These are phyloP conservation scores for Linyphia triangularis DNA, from an alignment of 2,888 invertebrate genomes.

Conservation along the genomic window DNA sequence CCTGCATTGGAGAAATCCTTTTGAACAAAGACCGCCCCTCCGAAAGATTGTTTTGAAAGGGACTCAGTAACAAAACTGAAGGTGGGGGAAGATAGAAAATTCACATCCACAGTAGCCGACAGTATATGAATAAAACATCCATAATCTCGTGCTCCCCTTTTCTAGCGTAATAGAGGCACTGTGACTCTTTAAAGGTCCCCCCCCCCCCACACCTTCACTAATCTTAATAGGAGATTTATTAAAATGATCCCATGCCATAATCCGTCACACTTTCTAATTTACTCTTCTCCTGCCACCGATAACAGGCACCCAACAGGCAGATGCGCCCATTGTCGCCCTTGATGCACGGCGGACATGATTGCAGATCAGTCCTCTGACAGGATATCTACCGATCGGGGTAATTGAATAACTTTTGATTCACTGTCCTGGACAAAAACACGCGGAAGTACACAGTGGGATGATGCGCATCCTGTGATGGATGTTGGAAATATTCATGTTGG, in stretches of 20 bases:
- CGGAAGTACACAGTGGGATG: not conserved
- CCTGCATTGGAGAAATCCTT: not conserved
- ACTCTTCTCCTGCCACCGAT: conserved; percentile 31
- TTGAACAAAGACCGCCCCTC: conserved; percentile 15
- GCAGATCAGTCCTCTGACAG: conserved; percentile 17
- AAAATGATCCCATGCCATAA: conserved; percentile 75
- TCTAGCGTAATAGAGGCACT: conserved; percentile 61
- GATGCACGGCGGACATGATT: conserved; percentile 42
- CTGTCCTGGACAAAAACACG: conserved; percentile 18
- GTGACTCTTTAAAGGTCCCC: conserved; percentile 54
- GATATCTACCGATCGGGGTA: conserved; percentile 21
- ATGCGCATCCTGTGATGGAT: conserved; percentile 41
- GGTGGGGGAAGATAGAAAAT: not conserved
- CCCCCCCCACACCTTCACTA: no score
- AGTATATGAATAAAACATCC: conserved; percentile 75
- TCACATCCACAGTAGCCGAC: conserved; percentile 4
- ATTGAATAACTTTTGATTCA: conserved; percentile 70
- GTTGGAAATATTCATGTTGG: conserved; percentile 52
- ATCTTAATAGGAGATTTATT: conserved; percentile 77
- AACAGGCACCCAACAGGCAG: conserved; percentile 31
- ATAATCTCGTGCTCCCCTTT: conserved; percentile 61
- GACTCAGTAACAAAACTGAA: conserved; percentile 1
- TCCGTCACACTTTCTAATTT: conserved; percentile 77
- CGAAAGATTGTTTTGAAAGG: conserved; percentile 67
- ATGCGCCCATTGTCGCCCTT: conserved; percentile 58